phyloP scores from a whole-genome alignment of 2,113 vertebrate species.

The Natator depressus region DNA sequence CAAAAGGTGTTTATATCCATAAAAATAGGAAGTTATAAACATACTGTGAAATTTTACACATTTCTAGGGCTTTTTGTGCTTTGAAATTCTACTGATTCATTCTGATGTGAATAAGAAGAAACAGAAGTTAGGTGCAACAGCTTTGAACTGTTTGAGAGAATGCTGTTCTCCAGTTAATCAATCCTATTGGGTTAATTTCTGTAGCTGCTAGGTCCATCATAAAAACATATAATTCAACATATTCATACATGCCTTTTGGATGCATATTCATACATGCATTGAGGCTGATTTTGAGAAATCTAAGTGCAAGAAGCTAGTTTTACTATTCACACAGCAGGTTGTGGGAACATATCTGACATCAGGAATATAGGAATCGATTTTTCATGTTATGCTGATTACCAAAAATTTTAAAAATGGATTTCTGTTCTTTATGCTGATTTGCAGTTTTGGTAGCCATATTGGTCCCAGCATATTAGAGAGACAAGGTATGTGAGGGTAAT shows the following conservation, averaged over 20 bases:
- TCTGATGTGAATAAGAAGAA: background rate
- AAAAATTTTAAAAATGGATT: background rate
- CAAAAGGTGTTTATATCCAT: background rate
- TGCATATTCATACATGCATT: background rate
- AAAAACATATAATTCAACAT: background rate
- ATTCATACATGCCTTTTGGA: background rate
- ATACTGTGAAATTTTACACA: background rate
- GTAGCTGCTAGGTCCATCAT: background rate
- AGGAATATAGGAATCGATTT: background rate
- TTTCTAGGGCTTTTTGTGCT: background rate
- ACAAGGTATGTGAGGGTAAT: too few species aligned
- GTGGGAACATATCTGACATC: background rate
- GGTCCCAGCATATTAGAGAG: background rate
- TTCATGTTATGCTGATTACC: background rate
- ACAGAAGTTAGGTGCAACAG: background rate
- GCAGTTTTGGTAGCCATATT: background rate
- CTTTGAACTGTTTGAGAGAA: background rate
- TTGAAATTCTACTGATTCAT: background rate
- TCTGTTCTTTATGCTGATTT: background rate
- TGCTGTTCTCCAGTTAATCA: background rate
- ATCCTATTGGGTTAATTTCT: background rate
- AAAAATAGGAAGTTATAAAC: slow-evolving; percentile 13
- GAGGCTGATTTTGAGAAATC: background rate
- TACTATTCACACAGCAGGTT: background rate
- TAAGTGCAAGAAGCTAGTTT: background rate